phyloP scores from a whole-genome alignment of 2,113 vertebrate species.

The Carettochelys insculpta region DNA sequence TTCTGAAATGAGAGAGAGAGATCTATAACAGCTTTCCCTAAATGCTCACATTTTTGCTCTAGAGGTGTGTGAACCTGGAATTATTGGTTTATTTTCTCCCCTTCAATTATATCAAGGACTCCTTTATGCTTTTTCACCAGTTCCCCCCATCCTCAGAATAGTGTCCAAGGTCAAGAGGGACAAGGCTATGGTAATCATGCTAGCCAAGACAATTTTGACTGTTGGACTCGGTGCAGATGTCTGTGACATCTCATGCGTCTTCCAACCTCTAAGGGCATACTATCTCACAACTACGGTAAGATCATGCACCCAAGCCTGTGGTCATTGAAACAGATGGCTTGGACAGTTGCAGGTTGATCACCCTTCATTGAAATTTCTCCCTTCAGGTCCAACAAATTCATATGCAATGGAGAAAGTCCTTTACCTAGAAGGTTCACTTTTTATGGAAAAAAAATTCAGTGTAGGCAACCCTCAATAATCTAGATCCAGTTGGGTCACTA shows the following conservation, averaged over 20 bases:
- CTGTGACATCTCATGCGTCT: neutral
- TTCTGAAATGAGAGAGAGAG: neutral
- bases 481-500: neutral
- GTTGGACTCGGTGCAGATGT: neutral
- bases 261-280: neutral
- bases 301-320: neutral
- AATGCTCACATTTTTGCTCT: neutral
- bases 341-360: neutral
- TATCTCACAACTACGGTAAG: neutral
- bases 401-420: neutral
- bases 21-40: neutral
- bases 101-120: neutral
- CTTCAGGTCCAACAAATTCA: neutral
- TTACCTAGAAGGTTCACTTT: neutral
- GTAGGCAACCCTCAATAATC: neutral
- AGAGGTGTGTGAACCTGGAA: neutral
- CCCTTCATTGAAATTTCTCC: neutral
- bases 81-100: neutral
- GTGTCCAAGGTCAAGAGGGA: neutral
- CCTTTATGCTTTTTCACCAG: neutral
- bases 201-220: neutral
- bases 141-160: neutral
- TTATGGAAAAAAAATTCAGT: neutral
- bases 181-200: neutral
- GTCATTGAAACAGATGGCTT: neutral